Percentiles rank a stretch among this genome's conserved stretches.
Evolutionary conservation across 2,113 vertebrate species (phyloP).

Genomic region (Sitta europaea): DNA sequence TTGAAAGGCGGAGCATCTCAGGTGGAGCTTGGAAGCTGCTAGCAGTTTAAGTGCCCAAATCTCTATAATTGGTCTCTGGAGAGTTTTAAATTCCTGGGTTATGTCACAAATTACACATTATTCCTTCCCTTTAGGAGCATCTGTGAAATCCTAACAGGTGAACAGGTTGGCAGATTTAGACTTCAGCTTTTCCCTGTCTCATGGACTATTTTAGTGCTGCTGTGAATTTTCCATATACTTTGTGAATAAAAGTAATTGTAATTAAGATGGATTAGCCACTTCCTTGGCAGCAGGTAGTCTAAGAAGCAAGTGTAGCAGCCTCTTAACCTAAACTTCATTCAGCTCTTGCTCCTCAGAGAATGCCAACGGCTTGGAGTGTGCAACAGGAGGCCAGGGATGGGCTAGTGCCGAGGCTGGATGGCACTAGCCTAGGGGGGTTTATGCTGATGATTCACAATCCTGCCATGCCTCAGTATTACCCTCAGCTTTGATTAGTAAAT

Average conservation of each 20-base stretch:
- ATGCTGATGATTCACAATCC: neutral
- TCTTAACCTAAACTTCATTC: neutral
- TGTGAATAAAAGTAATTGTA: neutral
- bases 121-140: neutral
- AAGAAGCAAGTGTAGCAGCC: neutral
- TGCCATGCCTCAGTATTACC: neutral
- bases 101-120: neutral
- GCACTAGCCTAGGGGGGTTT: neutral
- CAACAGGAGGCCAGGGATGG: neutral
- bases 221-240: neutral
- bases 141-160: neutral
- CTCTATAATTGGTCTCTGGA: neutral
- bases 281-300: neutral
- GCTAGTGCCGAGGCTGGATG: neutral
- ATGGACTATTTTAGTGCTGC: neutral
- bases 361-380: neutral
- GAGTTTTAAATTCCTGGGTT: neutral
- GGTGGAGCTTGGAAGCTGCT: neutral
- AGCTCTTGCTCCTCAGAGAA: neutral
- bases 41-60: neutral
- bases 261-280: constrained; percentile 5
- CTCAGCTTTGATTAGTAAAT: neutral
- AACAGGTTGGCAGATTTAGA: neutral
- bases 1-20: neutral
- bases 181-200: neutral